Percentiles rank a stretch among this genome's conserved stretches.
Evolutionary conservation across 2,113 vertebrate species (phyloP).

Genomic region (Malurus melanocephalus): DNA sequence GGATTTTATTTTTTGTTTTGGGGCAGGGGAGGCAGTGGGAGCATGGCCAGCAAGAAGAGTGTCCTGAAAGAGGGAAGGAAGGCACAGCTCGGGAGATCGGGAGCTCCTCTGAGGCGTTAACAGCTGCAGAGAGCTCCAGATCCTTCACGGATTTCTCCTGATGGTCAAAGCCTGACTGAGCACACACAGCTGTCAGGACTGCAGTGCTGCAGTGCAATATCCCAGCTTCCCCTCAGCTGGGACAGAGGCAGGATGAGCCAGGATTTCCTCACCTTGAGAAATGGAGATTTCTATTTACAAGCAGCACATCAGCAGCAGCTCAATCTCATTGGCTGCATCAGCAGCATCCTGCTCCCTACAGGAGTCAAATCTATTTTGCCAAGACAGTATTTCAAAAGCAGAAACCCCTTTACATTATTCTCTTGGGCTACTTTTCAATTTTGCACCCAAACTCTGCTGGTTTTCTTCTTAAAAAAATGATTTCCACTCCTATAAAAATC

Average conservation of each 20-base stretch:
- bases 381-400: background rate
- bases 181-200: background rate
- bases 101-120: background rate
- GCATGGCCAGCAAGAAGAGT: background rate
- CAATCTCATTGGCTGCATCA: background rate
- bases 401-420: background rate
- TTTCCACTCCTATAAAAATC: background rate
- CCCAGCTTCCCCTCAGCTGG: background rate
- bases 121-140: background rate
- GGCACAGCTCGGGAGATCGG: background rate
- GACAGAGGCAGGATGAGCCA: background rate
- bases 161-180: background rate
- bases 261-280: background rate
- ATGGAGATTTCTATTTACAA: background rate
- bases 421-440: background rate
- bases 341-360: background rate
- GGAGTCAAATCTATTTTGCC: background rate
- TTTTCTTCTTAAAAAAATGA: accelerated
- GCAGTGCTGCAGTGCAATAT: accelerated
- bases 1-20: background rate
- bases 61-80: background rate
- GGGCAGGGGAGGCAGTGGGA: background rate
- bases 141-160: background rate
- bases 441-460: background rate
- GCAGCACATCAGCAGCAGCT: background rate